Evolutionary conservation across 2,797 vertebrate species (phyloP).

Genomic region (Tympanoctomys barrerae): DNA sequence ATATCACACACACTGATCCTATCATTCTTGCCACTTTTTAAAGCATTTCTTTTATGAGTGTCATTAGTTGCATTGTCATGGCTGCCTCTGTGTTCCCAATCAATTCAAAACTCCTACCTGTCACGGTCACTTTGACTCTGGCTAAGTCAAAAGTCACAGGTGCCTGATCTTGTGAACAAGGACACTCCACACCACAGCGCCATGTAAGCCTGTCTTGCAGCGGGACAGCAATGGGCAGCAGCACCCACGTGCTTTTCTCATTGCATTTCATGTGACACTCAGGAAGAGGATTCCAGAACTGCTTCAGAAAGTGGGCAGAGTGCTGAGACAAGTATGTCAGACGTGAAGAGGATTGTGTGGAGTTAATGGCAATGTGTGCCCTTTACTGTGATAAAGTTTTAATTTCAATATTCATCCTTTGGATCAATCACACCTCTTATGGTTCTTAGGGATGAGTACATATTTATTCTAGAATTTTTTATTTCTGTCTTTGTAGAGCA

Average conservation of each 20-base stretch:
- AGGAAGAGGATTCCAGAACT: not conserved
- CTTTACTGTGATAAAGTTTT: not conserved
- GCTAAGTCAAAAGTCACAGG: not conserved
- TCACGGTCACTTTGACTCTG: not conserved
- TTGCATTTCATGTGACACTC: not conserved
- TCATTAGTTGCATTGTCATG: not conserved
- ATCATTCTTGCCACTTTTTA: not conserved
- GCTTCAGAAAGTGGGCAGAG: not conserved
- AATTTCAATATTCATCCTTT: not conserved
- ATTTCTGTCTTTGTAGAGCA: not conserved
- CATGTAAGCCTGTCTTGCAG: not conserved
- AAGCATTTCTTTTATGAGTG: not conserved
- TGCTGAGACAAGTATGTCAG: not conserved
- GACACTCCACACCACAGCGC: not conserved
- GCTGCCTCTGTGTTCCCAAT: not conserved
- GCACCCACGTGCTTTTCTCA: not conserved
- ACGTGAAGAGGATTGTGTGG: not conserved
- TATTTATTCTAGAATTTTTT: not conserved
- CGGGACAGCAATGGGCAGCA: not conserved
- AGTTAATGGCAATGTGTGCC: not conserved
- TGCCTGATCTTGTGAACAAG: not conserved
- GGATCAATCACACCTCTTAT: not conserved
- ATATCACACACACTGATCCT: not conserved
- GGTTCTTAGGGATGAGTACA: not conserved
- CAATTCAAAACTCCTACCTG: not conserved